Evolutionary conservation across 2,888 invertebrate species (phyloP).

Genomic region (Archips xylosteana): DNA sequence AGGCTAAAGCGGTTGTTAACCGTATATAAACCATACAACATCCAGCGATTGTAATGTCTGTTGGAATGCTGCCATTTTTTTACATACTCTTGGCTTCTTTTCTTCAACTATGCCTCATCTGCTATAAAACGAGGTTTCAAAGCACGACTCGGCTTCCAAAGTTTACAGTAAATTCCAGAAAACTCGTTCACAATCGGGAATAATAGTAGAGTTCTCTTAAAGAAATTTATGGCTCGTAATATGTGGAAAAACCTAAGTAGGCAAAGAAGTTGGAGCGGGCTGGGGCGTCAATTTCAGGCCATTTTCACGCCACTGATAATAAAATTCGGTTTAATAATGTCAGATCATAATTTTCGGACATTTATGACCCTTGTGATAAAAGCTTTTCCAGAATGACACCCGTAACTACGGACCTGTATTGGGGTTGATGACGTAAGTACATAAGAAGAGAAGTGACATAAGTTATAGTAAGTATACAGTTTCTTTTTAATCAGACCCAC

Average conservation of each 20-base stretch:
- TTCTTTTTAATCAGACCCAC: no score
- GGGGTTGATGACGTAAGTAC: no score
- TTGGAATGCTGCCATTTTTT: no score
- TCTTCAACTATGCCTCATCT: no score
- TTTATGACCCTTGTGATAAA: constrained; percentile 24
- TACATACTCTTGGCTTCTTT: no score
- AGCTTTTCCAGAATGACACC: not conserved
- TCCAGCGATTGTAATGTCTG: no score
- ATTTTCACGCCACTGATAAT: constrained; percentile 22
- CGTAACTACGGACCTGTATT: not conserved
- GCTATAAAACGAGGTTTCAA: no score
- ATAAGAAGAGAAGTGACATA: no score
- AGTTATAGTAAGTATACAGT: no score
- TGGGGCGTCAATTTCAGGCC: constrained; percentile 21
- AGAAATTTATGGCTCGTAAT: constrained; percentile 34
- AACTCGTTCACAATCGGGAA: constrained; percentile 9
- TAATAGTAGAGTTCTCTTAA: constrained; percentile 18
- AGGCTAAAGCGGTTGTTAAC: no score
- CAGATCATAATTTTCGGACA: constrained; percentile 28
- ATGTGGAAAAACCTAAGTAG: constrained; percentile 28
- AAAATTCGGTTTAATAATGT: constrained; percentile 36
- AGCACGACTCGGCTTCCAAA: no score
- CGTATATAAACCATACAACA: no score
- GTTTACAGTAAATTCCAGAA: not conserved
- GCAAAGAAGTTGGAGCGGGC: constrained; percentile 21